These are phyloP conservation scores for Cheiracanthium punctorium DNA, from an alignment of 2,888 invertebrate genomes.

Conservation along the genomic window DNA sequence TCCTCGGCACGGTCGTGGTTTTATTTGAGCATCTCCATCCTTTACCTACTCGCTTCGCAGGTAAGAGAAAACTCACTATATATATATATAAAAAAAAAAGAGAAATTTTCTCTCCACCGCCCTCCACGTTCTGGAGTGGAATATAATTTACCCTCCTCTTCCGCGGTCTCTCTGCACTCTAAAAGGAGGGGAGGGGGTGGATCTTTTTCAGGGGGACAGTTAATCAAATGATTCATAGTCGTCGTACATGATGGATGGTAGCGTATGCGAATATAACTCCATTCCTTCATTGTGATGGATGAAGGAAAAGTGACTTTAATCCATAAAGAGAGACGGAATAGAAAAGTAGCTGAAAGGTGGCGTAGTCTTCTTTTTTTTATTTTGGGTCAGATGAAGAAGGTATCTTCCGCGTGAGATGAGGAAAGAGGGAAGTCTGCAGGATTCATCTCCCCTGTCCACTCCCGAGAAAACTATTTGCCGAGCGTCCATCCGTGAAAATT, in stretches of 20 bases:
- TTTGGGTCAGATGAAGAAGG: constrained; percentile 32
- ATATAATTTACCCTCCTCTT: constrained; percentile 49
- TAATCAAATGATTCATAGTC: constrained; percentile 69
- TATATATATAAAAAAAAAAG: no score
- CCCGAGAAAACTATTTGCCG: constrained; percentile 52
- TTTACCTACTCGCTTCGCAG: not conserved
- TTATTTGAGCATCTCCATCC: not conserved
- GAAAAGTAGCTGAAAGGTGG: not conserved
- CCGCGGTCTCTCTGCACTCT: not conserved
- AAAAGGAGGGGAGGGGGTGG: not conserved
- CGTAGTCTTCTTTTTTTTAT: not conserved
- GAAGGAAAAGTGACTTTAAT: constrained; percentile 52
- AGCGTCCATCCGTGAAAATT: constrained; percentile 54
- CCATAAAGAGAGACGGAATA: constrained; percentile 34
- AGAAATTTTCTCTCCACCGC: not conserved
- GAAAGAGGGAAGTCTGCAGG: not conserved
- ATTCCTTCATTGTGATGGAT: constrained; percentile 67
- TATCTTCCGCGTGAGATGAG: not conserved
- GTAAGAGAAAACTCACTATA: no score
- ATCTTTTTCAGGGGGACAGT: constrained; percentile 27
- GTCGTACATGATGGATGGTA: constrained; percentile 23
- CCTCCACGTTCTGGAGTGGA: constrained; percentile 21
- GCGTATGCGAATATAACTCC: constrained; percentile 54
- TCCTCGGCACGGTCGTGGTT: not conserved
- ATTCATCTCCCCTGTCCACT: constrained; percentile 45